Evolutionary conservation across 2,113 vertebrate genomes (phyloP).

Genomic region (Clarias batrachus): DNA sequence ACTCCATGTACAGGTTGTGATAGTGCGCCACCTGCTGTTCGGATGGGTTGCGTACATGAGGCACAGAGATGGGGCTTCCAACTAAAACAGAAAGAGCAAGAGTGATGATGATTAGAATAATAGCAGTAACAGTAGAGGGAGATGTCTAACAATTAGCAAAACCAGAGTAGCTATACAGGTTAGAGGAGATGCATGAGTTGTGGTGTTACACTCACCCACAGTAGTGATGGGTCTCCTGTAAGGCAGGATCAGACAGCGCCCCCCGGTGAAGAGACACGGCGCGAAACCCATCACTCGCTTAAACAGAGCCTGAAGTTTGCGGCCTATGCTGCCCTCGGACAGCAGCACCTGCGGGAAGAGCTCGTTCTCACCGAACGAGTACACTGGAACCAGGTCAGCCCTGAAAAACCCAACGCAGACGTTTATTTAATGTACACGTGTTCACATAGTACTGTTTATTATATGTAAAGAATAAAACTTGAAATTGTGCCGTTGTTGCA

Average conservation of each 20-base stretch:
- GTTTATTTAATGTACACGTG: no score
- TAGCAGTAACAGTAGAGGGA: no score
- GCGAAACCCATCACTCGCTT: conserved; percentile 73
- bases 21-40: conserved; percentile 75
- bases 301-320: conserved; percentile 68
- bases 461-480: background rate
- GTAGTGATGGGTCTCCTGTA: conserved; percentile 73
- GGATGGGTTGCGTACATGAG: conserved; percentile 56
- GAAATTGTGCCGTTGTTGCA: background rate
- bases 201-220: conserved; percentile 72
- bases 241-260: conserved; percentile 68
- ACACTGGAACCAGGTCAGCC: conserved; percentile 78
- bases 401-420: conserved; percentile 56
- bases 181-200: background rate
- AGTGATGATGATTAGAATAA: background rate
- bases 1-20: conserved; percentile 74
- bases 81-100: conserved; percentile 62
- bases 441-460: background rate
- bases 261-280: conserved; percentile 78
- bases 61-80: conserved; percentile 75
- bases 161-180: background rate
- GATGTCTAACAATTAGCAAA: background rate
- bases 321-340: conserved; percentile 60
- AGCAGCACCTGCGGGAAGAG: conserved; percentile 72
- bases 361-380: conserved; percentile 82